phyloP scores from a whole-genome alignment of 2,113 vertebrate species.

The Stigmatopora argus region DNA sequence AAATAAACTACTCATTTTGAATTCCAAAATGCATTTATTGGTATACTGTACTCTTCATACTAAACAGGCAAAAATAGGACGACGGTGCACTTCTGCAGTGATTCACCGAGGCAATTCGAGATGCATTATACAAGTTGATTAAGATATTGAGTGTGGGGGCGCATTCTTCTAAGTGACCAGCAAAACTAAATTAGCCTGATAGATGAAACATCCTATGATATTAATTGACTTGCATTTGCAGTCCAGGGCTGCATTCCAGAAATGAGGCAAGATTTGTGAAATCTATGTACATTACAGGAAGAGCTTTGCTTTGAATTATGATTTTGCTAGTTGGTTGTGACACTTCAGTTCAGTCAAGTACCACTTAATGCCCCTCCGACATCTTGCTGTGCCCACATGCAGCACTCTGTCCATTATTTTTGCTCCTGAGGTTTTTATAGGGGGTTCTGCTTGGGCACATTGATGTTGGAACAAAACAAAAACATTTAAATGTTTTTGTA shows the following conservation, averaged over 20 bases:
- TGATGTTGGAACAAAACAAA: not conserved
- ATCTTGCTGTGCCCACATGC: slow-evolving; percentile 8
- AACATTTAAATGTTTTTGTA: not conserved
- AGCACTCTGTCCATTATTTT: slow-evolving; percentile 15
- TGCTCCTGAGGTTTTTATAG: slow-evolving; percentile 13
- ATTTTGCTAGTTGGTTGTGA: not conserved
- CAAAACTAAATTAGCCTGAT: slow-evolving; percentile 27
- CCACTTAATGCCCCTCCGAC: slow-evolving; percentile 8
- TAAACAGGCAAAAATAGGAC: slow-evolving; percentile 19
- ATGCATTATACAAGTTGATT: slow-evolving; percentile 29
- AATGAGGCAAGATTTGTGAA: slow-evolving; percentile 31
- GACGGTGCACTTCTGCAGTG: slow-evolving; percentile 11
- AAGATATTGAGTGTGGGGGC: slow-evolving; percentile 5
- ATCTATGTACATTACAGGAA: slow-evolving; percentile 12
- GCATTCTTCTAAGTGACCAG: slow-evolving; percentile 10
- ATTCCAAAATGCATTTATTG: slow-evolving; percentile 21
- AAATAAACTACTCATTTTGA: slow-evolving; percentile 15
- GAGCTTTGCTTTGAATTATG: slow-evolving; percentile 23
- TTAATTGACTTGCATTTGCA: slow-evolving; percentile 22
- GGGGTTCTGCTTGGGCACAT: not conserved
- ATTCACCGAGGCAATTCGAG: slow-evolving; percentile 12
- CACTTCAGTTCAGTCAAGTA: slow-evolving; percentile 8
- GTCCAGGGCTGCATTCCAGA: slow-evolving; percentile 35
- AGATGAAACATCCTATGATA: slow-evolving; percentile 23
- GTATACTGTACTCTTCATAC: slow-evolving; percentile 13